Percentiles rank a stretch among this genome's conserved stretches.
Evolutionary conservation across 2,113 vertebrate genomes (phyloP).

Genomic region (Myotis lucifugus): DNA sequence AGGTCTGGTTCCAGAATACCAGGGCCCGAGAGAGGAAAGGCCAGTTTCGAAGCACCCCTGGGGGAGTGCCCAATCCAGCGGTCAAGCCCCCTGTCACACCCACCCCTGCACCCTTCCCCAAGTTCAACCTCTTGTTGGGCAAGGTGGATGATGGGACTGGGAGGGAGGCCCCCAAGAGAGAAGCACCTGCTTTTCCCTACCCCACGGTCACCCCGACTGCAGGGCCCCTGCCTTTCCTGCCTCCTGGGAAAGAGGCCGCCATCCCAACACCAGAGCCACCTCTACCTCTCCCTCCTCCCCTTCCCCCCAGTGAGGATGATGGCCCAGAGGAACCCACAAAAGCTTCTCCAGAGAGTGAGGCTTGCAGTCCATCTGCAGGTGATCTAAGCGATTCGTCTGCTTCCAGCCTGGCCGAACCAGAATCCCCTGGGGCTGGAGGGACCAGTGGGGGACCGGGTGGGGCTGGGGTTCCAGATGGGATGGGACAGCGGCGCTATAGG

Average conservation of each 20-base stretch:
- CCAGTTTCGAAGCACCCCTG: constrained; percentile 89
- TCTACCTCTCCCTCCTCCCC: constrained; percentile 66
- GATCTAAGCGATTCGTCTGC: constrained; percentile 82
- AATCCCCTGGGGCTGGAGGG: constrained; percentile 77
- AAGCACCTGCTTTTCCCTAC: constrained; percentile 59
- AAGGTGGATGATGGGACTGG: constrained; percentile 73
- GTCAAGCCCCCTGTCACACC: constrained; percentile 78
- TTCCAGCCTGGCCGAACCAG: constrained; percentile 82
- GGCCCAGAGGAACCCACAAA: constrained; percentile 63
- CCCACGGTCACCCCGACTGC: constrained; percentile 77
- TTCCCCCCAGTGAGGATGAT: constrained; percentile 75
- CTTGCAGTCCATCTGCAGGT: constrained; percentile 79
- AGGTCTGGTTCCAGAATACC: constrained; percentile 98
- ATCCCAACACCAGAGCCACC: constrained; percentile 56
- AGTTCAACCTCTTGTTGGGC: constrained; percentile 75
- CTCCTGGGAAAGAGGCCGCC: constrained; percentile 77
- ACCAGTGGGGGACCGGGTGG: constrained; percentile 63
- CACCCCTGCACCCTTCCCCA: constrained; percentile 79
- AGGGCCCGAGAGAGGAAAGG: constrained; percentile 94
- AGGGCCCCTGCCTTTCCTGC: constrained; percentile 75
- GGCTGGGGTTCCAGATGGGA: constrained; percentile 80
- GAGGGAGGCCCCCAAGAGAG: constrained; percentile 71
- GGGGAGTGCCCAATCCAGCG: constrained; percentile 81
- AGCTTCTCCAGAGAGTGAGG: constrained; percentile 75
- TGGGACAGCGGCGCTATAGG: constrained; percentile 88